These are phyloP conservation scores for Agapornis roseicollis DNA, from an alignment of 2,113 vertebrate genomes.

Conservation along the genomic window DNA sequence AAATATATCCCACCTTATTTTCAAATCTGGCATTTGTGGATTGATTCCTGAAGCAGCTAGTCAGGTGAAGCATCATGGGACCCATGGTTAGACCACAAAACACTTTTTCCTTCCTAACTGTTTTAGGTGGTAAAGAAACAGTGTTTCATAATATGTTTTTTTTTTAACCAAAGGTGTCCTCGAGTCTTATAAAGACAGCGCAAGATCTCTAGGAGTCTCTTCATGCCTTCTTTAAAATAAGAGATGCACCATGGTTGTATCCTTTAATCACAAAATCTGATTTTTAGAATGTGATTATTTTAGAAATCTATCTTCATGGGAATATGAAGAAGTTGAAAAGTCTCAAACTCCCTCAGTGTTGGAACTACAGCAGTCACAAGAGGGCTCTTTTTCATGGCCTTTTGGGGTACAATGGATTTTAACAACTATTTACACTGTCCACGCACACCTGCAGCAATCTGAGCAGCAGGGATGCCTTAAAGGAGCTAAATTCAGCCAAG, in stretches of 20 bases:
- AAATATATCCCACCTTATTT: constrained; percentile 43
- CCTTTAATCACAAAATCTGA: not conserved
- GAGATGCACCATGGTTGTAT: not conserved
- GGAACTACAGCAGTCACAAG: not conserved
- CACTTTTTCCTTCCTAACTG: not conserved
- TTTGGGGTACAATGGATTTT: not conserved
- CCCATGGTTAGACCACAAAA: constrained; percentile 41
- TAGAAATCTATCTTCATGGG: not conserved
- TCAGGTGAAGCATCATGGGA: constrained; percentile 45
- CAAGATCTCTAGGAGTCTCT: not conserved
- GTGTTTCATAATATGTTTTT: constrained; percentile 6
- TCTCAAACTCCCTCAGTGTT: not conserved
- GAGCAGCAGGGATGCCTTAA: not conserved
- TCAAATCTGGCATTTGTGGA: constrained; percentile 37
- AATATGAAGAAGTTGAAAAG: not conserved
- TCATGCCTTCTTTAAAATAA: not conserved
- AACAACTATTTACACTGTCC: not conserved
- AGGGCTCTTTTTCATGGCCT: not conserved
- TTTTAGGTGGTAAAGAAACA: constrained; percentile 31
- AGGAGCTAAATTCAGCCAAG: not conserved
- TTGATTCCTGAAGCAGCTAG: constrained; percentile 28
- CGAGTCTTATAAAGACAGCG: not conserved
- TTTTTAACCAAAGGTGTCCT: constrained; percentile 33
- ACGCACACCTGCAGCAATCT: not conserved
- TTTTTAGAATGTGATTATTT: not conserved